A percentile compares a stretch with the other conserved stretches of the same genome.
These are phyloP conservation scores for Zalophus californianus DNA, from an alignment of 2,797 vertebrate genomes.

Conservation along the genomic window DNA sequence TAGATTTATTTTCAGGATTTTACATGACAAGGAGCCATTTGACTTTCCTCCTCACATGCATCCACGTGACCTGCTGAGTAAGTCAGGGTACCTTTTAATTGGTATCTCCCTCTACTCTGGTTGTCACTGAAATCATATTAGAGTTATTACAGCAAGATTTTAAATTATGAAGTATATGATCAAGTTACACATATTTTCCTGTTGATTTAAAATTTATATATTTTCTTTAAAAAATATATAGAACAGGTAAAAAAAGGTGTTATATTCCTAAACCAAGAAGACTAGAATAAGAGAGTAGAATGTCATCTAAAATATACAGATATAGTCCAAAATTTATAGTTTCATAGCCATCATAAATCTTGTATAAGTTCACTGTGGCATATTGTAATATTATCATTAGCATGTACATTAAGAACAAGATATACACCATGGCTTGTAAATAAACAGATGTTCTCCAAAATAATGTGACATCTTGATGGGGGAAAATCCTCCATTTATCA, in stretches of 20 bases:
- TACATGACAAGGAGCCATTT: background rate
- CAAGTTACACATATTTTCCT: background rate
- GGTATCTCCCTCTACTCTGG: background rate
- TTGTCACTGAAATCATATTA: background rate
- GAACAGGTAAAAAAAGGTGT: background rate
- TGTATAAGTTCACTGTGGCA: background rate
- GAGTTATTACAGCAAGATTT: background rate
- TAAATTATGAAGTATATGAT: background rate
- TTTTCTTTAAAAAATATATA: background rate
- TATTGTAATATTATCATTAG: background rate
- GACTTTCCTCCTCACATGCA: background rate
- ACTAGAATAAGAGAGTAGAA: background rate
- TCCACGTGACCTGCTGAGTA: background rate
- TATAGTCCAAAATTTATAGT: background rate
- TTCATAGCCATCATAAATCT: background rate
- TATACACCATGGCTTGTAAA: background rate
- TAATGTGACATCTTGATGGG: background rate
- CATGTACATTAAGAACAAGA: background rate
- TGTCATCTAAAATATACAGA: background rate
- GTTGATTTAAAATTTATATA: background rate
- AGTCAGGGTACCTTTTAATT: background rate
- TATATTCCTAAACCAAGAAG: background rate
- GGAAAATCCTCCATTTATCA: slow-evolving; percentile 23
- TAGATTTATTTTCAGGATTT: background rate
- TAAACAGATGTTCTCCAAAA: slow-evolving; percentile 57